Evolutionary conservation across 2,113 vertebrate genomes (phyloP).

Genomic region (Dryoscopus gambensis): DNA sequence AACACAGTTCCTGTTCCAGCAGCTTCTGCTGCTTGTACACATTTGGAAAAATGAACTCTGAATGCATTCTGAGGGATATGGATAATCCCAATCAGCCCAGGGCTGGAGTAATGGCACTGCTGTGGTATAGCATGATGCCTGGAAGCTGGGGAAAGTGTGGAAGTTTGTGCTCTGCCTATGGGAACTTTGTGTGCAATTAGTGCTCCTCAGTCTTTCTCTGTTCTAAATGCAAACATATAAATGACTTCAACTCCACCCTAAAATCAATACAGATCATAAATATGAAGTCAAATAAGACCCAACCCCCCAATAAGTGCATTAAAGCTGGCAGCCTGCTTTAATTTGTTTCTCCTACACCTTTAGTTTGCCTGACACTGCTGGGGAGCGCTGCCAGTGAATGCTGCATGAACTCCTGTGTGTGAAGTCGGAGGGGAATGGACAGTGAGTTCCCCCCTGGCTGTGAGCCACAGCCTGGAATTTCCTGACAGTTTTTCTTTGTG

Average conservation of each 20-base stretch:
- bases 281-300: background rate
- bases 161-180: background rate
- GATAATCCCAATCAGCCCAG: background rate
- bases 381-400: background rate
- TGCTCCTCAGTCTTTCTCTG: background rate
- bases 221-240: background rate
- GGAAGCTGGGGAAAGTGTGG: background rate
- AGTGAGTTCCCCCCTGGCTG: background rate
- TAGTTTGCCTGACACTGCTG: background rate
- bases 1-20: background rate
- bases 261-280: background rate
- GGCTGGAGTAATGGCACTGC: background rate
- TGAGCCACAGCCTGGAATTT: background rate
- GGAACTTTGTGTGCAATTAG: background rate
- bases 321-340: background rate
- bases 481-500: background rate
- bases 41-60: background rate
- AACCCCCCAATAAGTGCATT: background rate
- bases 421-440: background rate
- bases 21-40: background rate
- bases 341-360: background rate
- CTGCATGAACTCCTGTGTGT: background rate
- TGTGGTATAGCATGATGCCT: rapidly evolving
- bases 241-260: background rate
- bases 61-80: background rate